Evolutionary conservation across 2,888 invertebrate species (phyloP), one percentile per base, ranked within the genome.

Genomic region (Drosophila anomalata): DNA sequence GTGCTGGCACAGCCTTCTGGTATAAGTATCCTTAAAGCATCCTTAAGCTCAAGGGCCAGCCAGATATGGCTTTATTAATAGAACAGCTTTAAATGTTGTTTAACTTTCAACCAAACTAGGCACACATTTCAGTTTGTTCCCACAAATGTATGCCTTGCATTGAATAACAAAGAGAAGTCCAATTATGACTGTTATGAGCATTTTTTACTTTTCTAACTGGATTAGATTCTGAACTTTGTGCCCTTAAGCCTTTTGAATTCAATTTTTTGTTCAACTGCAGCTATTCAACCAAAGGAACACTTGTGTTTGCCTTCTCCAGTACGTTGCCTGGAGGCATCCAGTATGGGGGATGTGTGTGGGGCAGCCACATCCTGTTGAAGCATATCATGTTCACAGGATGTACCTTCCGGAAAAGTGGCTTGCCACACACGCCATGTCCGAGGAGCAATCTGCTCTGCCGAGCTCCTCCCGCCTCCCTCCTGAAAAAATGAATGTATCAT

Each of bases 401-500:
- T 14, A 12, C 48, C 26, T 26, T 5, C n/a, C 47, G 14, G 14
- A 33, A 33, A n/a, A 26, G 62, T 14, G 41, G 33, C 62, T 51
- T 36, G 14, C 52, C 52, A 31, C 53, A 65, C 66, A 53, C 65
- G 65, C 39, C 31, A 46, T 39, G 63, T 66, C 63, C 63, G 47
- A 54, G 63, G 33, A 20, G 41, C 41, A 8, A 42, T 4, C 46
- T 8, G 22, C 44, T 42, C 33, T 1, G 14, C 2, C 14, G 5
- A n/a, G n/a, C 6, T 14, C n/a, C 36, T 36, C 6, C 36, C 7
- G 2, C 36, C 7, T 2, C 17, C 4, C 6, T 9, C 41, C n/a
- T 6, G 4, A 42, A 1, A 26, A 57, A 57, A 52, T 50, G 24
- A 68, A 70, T 60, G 52, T 53, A 70, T 70, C 60, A 68, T 70